phyloP scores from a whole-genome alignment of 64 coral and sea anemone genomes.

The Montipora sp. region DNA sequence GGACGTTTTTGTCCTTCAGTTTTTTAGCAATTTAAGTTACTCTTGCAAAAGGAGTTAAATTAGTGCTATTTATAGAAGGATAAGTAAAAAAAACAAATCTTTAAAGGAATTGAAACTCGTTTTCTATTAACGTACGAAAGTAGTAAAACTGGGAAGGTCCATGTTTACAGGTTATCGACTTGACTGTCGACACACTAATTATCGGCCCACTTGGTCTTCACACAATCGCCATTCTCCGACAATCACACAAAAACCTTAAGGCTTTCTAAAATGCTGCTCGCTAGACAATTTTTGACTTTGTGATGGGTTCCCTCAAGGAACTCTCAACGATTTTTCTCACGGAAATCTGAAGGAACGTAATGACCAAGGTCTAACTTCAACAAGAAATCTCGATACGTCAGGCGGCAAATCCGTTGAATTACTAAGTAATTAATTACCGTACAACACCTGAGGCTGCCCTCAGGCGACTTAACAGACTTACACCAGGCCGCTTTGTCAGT shows the following conservation, averaged over 20 bases:
- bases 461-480: background rate
- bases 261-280: background rate
- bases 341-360: background rate
- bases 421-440: background rate
- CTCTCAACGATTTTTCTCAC: background rate
- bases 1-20: slow-evolving; percentile 10
- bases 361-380: background rate
- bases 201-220: background rate
- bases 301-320: slow-evolving; percentile 8
- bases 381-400: background rate
- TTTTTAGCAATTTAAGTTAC: slow-evolving; percentile 19
- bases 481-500: background rate
- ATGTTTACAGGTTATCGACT: background rate
- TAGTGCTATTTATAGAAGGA: slow-evolving; percentile 25
- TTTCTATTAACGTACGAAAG: background rate
- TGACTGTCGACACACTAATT: background rate
- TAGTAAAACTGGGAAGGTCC: background rate
- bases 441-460: background rate
- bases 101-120: background rate
- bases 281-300: background rate
- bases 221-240: background rate
- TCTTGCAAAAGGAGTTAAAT: background rate
- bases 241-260: background rate
- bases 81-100: background rate
- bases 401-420: background rate